phyloP scores from a whole-genome alignment of 2,888 invertebrate species.

The Limnephilus marmoratus region DNA sequence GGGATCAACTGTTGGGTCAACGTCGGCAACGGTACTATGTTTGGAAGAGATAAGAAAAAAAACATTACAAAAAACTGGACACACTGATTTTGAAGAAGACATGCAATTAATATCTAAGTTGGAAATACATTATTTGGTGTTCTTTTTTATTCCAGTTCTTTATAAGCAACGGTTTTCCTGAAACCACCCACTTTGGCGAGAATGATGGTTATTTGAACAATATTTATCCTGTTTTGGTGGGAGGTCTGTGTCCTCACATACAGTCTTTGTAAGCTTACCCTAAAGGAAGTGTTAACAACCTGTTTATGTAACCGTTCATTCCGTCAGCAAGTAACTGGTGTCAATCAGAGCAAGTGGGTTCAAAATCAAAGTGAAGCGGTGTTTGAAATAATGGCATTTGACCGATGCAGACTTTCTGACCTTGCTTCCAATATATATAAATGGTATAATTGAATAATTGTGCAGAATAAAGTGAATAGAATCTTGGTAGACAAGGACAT shows the following conservation, averaged over 20 bases:
- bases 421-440: background rate
- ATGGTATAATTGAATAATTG: background rate
- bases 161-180: background rate
- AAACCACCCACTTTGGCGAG: conserved; percentile 2
- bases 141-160: background rate
- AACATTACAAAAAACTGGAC: background rate
- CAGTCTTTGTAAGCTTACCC: background rate
- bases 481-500: background rate
- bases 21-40: background rate
- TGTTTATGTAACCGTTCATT: background rate
- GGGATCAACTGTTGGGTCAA: no score
- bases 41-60: background rate
- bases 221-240: background rate
- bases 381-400: background rate
- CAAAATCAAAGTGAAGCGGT: background rate
- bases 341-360: background rate
- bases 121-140: background rate
- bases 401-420: background rate
- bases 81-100: background rate
- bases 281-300: background rate
- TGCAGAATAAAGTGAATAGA: background rate
- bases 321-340: background rate
- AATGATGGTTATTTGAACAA: background rate
- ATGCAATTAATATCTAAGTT: background rate
- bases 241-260: background rate